phyloP scores from a whole-genome alignment of 2,888 invertebrate species.

The Heteromyza rotundicornis region DNA sequence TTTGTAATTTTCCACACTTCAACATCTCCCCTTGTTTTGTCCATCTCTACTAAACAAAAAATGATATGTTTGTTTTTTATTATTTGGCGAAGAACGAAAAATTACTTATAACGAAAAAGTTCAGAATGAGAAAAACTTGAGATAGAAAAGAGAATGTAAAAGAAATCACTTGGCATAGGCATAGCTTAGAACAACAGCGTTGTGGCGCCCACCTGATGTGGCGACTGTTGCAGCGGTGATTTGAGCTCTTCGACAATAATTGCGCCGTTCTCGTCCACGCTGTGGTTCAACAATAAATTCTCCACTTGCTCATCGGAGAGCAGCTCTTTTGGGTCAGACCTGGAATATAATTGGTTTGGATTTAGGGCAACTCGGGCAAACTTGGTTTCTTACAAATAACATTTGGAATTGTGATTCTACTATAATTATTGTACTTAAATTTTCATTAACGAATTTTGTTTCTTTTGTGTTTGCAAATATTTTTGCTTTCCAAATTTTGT shows the following conservation, averaged over 20 bases:
- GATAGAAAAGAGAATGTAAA: background rate
- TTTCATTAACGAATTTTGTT: too few species aligned
- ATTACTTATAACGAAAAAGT: background rate
- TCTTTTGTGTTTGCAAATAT: too few species aligned
- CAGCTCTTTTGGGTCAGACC: slow-evolving; percentile 60
- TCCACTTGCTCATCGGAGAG: slow-evolving; percentile 63
- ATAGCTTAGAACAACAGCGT: slow-evolving; percentile 5
- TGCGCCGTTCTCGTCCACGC: slow-evolving; percentile 54
- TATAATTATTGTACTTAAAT: too few species aligned
- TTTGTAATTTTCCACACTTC: too few species aligned
- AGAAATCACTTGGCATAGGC: background rate
- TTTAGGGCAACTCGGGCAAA: background rate
- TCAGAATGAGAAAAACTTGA: background rate
- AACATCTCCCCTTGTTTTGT: too few species aligned
- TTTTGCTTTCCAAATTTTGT: slow-evolving; percentile 6
- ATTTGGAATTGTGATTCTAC: background rate
- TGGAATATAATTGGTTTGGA: slow-evolving; percentile 39
- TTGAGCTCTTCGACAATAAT: slow-evolving; percentile 55
- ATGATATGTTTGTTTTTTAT: background rate
- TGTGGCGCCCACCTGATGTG: background rate
- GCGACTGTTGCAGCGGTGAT: slow-evolving; percentile 42
- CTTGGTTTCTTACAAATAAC: too few species aligned
- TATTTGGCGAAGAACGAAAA: background rate
- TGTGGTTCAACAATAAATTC: slow-evolving; percentile 58
- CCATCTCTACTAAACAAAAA: background rate